These are phyloP conservation scores for Blomia tropicalis DNA, from an alignment of 2,888 invertebrate species.

Conservation along the genomic window DNA sequence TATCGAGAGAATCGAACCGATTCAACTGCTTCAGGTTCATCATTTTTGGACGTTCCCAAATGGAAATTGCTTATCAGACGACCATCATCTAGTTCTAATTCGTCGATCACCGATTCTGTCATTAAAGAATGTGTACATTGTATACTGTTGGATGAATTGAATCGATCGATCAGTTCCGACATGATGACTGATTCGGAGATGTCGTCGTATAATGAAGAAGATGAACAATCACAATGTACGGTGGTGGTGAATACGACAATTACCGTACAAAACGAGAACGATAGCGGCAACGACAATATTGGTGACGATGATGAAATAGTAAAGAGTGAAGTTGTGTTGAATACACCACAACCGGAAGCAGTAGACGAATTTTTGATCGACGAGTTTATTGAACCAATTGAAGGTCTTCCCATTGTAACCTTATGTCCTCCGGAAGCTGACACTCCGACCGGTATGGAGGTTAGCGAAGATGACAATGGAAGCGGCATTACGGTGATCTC, in stretches of 20 bases:
- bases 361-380: constrained; percentile 14
- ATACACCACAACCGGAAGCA: constrained; percentile 1
- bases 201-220: constrained; percentile 15
- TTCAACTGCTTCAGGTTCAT: constrained; percentile 3
- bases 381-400: constrained; percentile 17
- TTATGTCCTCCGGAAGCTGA: constrained; percentile 21
- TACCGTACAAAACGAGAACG: background rate
- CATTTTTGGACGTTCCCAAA: constrained; percentile 25
- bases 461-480: constrained; percentile 26
- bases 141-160: constrained; percentile 15
- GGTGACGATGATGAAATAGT: background rate
- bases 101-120: constrained; percentile 7
- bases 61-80: constrained; percentile 25
- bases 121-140: constrained; percentile 24
- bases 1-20: background rate
- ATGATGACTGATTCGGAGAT: constrained; percentile 12
- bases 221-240: background rate
- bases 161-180: background rate
- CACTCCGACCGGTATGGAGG: background rate
- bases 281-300: background rate
- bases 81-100: constrained; percentile 17
- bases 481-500: constrained; percentile 51
- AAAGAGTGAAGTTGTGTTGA: background rate
- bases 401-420: constrained; percentile 24
- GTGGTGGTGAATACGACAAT: background rate